phyloP scores from a whole-genome alignment of 2,888 invertebrate species.

The Fragum sueziense region DNA sequence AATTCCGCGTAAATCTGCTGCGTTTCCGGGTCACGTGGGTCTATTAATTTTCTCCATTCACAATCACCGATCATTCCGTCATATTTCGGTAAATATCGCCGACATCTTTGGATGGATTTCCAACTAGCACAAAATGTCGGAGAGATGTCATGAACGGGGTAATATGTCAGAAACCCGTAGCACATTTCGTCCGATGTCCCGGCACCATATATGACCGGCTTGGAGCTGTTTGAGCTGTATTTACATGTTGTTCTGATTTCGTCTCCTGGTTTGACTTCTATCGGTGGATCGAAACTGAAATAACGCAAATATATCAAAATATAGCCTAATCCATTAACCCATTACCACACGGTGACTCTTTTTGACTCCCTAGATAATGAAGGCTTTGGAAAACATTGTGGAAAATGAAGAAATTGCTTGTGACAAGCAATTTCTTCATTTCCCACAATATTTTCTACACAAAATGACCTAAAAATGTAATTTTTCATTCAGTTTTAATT shows the following conservation, averaged over 20 bases:
- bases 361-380: too few relatives aligned
- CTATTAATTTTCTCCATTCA: slow-evolving; percentile 55
- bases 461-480: too few relatives aligned
- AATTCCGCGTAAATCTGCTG: slow-evolving; percentile 11
- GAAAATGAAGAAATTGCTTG: too few relatives aligned
- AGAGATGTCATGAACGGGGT: slow-evolving; percentile 53
- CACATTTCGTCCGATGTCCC: slow-evolving; percentile 68
- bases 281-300: slow-evolving; percentile 65
- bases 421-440: too few relatives aligned
- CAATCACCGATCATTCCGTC: slow-evolving; percentile 54
- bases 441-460: too few relatives aligned
- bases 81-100: slow-evolving; percentile 59
- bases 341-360: too few relatives aligned
- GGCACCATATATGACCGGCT: slow-evolving; percentile 56
- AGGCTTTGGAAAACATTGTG: too few relatives aligned
- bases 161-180: slow-evolving; percentile 65
- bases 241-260: slow-evolving; percentile 61
- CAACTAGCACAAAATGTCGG: slow-evolving; percentile 60
- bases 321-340: too few relatives aligned
- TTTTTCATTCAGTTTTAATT: too few relatives aligned
- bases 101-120: slow-evolving; percentile 61
- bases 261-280: slow-evolving; percentile 62
- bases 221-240: slow-evolving; percentile 52
- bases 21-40: slow-evolving; percentile 23
- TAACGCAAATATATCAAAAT: too few relatives aligned